Conservation (phyloP, 2,113 vertebrate species). For the Gobiocypris rarus region DNA sequence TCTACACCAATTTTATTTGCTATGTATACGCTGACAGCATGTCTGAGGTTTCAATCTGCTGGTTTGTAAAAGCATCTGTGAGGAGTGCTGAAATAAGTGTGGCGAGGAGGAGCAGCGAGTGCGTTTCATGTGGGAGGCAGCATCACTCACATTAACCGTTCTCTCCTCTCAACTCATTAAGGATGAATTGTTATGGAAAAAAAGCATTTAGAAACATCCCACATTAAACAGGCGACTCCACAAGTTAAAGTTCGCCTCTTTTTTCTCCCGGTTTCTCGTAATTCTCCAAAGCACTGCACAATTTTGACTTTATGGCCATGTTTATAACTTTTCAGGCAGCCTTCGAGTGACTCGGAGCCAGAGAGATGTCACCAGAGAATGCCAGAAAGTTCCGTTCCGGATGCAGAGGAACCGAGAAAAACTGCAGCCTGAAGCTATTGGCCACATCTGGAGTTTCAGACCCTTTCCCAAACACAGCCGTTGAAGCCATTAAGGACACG, state of each 20-base stretch:
- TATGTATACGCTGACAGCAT: not conserved
- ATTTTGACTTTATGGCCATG: conserved; percentile 43
- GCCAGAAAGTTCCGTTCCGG: conserved; percentile 45
- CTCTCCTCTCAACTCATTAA: conserved; percentile 56
- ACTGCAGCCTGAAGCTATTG: conserved; percentile 36
- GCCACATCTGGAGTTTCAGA: conserved; percentile 45
- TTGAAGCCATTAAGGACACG: not conserved
- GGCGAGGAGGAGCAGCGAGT: conserved; percentile 13
- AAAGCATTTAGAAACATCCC: conserved; percentile 24
- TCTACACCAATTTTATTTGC: too few species aligned
- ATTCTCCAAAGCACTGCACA: conserved; percentile 28
- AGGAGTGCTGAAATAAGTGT: conserved; percentile 10
- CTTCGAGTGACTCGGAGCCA: conserved; percentile 33
- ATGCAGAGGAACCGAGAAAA: conserved; percentile 50
- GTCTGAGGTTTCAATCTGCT: not conserved
- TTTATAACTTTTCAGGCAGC: conserved; percentile 39
- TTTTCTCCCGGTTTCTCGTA: conserved; percentile 14
- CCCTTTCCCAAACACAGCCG: conserved; percentile 30
- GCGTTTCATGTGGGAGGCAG: conserved; percentile 65
- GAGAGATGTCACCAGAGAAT: conserved; percentile 45
- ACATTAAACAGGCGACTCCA: conserved; percentile 28
- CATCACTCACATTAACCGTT: conserved; percentile 59
- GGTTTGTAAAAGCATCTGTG: conserved; percentile 15
- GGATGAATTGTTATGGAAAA: conserved; percentile 29
- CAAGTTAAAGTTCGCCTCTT: not conserved